phyloP scores from a whole-genome alignment of 2,888 invertebrate species.

The Ophion ventricosus region DNA sequence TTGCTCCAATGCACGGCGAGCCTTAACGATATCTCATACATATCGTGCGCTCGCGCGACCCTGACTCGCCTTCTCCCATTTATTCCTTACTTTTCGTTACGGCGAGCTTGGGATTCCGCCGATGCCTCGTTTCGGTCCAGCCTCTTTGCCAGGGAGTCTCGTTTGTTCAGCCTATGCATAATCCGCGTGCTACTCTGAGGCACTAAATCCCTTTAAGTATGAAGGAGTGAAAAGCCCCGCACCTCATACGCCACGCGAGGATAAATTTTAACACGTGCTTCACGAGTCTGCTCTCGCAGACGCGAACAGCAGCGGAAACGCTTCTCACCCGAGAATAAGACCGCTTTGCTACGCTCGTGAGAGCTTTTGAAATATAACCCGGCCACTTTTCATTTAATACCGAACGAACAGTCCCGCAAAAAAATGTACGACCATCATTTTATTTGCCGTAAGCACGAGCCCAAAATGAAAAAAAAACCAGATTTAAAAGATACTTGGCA shows the following conservation, averaged over 20 bases:
- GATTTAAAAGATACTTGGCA: too few species aligned
- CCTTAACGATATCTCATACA: conserved; percentile 8
- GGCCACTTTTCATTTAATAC: conserved; percentile 28
- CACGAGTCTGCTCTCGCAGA: conserved; percentile 14
- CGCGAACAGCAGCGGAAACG: conserved; percentile 21
- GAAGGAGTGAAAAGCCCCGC: conserved; percentile 58
- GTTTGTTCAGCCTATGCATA: conserved; percentile 64
- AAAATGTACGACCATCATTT: too few species aligned
- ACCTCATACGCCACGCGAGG: conserved; percentile 50
- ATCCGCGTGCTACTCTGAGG: conserved; percentile 56
- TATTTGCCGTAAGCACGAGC: conserved; percentile 2
- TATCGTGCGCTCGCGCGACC: neutral
- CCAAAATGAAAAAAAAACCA: too few species aligned
- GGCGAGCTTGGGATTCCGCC: neutral
- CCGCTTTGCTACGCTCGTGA: conserved; percentile 11
- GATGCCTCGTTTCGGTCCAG: neutral
- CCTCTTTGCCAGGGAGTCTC: conserved; percentile 36
- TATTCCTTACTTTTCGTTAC: conserved; percentile 9
- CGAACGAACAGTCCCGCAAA: too few species aligned
- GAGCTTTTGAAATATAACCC: conserved; percentile 51
- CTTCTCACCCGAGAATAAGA: conserved; percentile 29
- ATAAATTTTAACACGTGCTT: conserved; percentile 63
- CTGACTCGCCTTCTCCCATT: neutral
- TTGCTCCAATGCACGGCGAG: neutral
- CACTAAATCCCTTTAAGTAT: conserved; percentile 64